Conservation (phyloP, 2,113 vertebrate genomes). For the Aix galericulata region DNA sequence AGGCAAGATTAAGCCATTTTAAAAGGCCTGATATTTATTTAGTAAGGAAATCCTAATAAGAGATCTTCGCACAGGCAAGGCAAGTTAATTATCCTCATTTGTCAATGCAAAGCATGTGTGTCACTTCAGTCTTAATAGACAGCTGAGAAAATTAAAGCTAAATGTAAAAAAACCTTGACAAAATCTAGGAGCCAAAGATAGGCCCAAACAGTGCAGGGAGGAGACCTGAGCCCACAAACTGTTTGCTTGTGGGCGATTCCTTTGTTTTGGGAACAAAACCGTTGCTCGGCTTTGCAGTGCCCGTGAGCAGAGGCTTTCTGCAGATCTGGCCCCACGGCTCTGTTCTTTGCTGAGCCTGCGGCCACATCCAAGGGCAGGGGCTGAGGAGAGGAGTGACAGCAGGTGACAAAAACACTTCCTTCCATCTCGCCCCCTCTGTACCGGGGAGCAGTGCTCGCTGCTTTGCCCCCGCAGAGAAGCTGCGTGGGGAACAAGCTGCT, state of each 20-base stretch:
- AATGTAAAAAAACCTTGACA: not conserved
- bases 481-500: not conserved
- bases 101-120: slow-evolving; percentile 1
- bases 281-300: not conserved
- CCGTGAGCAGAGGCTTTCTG: not conserved
- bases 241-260: not conserved
- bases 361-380: not conserved
- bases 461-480: not conserved
- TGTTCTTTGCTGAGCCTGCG: not conserved
- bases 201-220: not conserved
- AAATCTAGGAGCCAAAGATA: not conserved
- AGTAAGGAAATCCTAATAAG: slow-evolving; percentile 40
- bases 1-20: slow-evolving; percentile 9
- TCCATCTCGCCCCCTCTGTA: not conserved
- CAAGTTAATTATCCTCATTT: slow-evolving; percentile 48
- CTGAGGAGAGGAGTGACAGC: not conserved
- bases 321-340: not conserved
- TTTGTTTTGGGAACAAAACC: not conserved
- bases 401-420: not conserved
- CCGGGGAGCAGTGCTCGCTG: not conserved
- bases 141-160: slow-evolving; percentile 22
- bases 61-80: not conserved
- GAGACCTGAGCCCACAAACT: not conserved
- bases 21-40: slow-evolving; percentile 43
- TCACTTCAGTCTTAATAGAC: slow-evolving; percentile 6